Conservation (phyloP, 2,888 invertebrate genomes). For the Macrosoma leucophasiata region DNA sequence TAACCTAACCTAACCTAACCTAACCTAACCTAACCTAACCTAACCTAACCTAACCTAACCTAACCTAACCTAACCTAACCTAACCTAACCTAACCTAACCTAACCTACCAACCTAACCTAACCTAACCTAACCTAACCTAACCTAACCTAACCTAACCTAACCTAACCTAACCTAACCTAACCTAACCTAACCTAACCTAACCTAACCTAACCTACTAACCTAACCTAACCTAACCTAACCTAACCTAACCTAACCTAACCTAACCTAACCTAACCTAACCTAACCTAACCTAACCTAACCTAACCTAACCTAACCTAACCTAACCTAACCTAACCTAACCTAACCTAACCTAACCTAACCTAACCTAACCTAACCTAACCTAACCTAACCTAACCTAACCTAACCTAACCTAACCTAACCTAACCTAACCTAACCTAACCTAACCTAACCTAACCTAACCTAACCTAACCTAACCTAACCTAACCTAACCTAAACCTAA, state of each 20-base stretch:
- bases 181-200: slow-evolving; percentile 22
- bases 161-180: slow-evolving; percentile 23
- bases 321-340: not conserved
- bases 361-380: not conserved
- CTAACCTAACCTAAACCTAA: slow-evolving; percentile 20
- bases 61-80: slow-evolving; percentile 26
- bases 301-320: not conserved
- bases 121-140: slow-evolving; percentile 24
- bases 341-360: not conserved
- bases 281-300: not conserved
- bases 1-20: slow-evolving; percentile 8
- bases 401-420: not conserved
- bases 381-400: not conserved
- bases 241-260: not conserved
- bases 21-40: slow-evolving; percentile 17
- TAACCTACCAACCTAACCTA: slow-evolving; percentile 26
- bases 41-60: slow-evolving; percentile 26
- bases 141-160: slow-evolving; percentile 25
- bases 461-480: slow-evolving; percentile 20
- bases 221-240: not conserved
- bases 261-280: not conserved
- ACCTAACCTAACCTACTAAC: slow-evolving; percentile 19
- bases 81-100: slow-evolving; percentile 27
- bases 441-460: not conserved
- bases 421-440: not conserved